phyloP scores from a whole-genome alignment of 2,888 invertebrate species.

The Steromphala cineraria region DNA sequence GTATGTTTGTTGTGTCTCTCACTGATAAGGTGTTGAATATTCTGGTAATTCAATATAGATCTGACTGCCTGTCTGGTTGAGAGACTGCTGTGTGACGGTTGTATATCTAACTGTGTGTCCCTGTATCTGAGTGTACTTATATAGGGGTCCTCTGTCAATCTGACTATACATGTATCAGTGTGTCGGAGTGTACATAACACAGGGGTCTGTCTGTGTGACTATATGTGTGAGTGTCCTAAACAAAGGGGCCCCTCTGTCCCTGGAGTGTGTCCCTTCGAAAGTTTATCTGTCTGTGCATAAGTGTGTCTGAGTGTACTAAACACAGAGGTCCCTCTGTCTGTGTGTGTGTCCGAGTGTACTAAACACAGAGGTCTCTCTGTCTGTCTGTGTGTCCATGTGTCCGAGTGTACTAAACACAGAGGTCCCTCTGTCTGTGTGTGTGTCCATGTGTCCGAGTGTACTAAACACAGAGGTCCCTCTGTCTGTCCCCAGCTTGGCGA shows the following conservation, averaged over 20 bases:
- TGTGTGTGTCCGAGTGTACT: not conserved
- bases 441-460: not conserved
- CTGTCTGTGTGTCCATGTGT: not conserved
- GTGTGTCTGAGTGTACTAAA: not conserved
- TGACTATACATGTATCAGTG: too few relatives aligned
- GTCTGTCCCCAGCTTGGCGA: constrained; percentile 76
- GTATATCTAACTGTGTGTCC: too few relatives aligned
- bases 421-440: constrained; percentile 21
- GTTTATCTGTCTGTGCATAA: constrained; percentile 14
- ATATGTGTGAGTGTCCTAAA: not conserved
- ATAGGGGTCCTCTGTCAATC: too few relatives aligned
- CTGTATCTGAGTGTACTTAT: not conserved
- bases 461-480: not conserved
- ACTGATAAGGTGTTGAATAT: too few relatives aligned
- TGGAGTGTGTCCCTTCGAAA: too few relatives aligned
- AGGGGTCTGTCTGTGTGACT: constrained; percentile 17
- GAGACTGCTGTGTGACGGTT: too few relatives aligned
- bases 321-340: constrained; percentile 14
- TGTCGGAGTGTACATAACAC: not conserved
- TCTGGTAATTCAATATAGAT: too few relatives aligned
- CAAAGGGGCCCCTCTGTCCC: not conserved
- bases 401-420: not conserved
- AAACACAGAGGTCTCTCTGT: not conserved
- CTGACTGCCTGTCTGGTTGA: too few relatives aligned
- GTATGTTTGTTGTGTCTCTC: too few relatives aligned